A percentile compares a stretch with the other conserved stretches of the same genome.
Evolutionary conservation across 2,113 vertebrate genomes (phyloP).

Genomic region (Brachyhypopomus occidentalis): DNA sequence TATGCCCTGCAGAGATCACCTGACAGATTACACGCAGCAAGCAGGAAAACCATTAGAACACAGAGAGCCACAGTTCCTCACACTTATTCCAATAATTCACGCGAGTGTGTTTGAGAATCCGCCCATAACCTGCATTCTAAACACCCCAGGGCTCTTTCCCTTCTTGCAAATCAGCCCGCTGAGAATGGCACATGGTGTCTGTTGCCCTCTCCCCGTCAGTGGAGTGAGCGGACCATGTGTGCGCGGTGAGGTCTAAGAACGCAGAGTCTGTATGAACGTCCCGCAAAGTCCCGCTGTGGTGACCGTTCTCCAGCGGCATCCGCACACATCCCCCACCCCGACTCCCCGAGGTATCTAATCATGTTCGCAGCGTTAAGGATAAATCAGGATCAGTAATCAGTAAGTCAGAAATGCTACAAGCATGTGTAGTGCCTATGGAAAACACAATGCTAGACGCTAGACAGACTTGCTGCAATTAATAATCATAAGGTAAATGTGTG

Average conservation of each 20-base stretch:
- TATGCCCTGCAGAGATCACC: background rate
- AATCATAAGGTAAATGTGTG: slow-evolving; percentile 53
- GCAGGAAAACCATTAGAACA: background rate
- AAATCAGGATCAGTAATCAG: slow-evolving; percentile 48
- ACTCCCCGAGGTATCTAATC: slow-evolving; percentile 55
- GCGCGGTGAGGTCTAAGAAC: slow-evolving; percentile 55
- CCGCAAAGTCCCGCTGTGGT: slow-evolving; percentile 35
- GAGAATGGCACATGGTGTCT: slow-evolving; percentile 38
- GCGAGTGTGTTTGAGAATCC: background rate
- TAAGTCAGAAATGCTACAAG: slow-evolving; percentile 22
- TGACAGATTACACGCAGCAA: background rate
- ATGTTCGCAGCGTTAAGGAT: slow-evolving; percentile 54
- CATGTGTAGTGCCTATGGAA: slow-evolving; percentile 50
- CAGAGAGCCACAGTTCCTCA: background rate
- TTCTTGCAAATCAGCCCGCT: slow-evolving; percentile 23
- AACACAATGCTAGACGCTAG: slow-evolving; percentile 50
- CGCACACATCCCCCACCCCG: slow-evolving; percentile 20
- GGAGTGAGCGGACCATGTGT: slow-evolving; percentile 53
- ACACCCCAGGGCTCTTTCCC: slow-evolving; percentile 18
- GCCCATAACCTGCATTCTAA: background rate
- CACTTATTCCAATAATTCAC: background rate
- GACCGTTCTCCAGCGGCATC: slow-evolving; percentile 38
- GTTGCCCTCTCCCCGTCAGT: slow-evolving; percentile 21
- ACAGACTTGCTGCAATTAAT: slow-evolving; percentile 54
- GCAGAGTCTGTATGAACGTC: slow-evolving; percentile 27